phyloP scores from a whole-genome alignment of 2,888 invertebrate species.

The Caenorhabditis sinica region DNA sequence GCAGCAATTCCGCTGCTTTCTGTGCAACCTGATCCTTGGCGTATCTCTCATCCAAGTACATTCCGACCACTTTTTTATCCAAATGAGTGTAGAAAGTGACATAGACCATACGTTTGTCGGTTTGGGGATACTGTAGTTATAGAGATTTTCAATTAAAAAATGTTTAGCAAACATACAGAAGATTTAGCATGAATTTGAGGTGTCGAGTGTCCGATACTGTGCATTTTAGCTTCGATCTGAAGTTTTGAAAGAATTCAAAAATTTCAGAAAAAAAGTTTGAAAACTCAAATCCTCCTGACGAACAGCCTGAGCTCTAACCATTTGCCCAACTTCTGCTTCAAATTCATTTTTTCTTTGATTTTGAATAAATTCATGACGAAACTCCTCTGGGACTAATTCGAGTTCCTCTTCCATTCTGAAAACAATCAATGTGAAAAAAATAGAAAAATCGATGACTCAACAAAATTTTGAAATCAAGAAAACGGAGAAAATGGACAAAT shows the following conservation, averaged over 20 bases:
- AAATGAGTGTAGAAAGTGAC: conserved; percentile 10
- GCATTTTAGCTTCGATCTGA: too few relatives aligned
- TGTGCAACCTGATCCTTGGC: not conserved
- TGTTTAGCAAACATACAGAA: too few relatives aligned
- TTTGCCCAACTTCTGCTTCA: not conserved
- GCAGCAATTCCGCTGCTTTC: conserved; percentile 19
- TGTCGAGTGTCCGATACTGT: too few relatives aligned
- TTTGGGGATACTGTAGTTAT: too few relatives aligned
- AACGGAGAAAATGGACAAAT: too few relatives aligned
- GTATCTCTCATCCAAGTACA: not conserved
- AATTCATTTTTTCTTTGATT: not conserved
- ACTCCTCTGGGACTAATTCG: not conserved
- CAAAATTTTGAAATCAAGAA: too few relatives aligned
- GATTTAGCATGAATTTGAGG: too few relatives aligned
- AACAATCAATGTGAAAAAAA: too few relatives aligned
- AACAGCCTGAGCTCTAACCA: not conserved
- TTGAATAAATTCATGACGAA: not conserved
- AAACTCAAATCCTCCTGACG: not conserved
- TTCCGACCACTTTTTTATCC: not conserved
- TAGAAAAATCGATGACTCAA: too few relatives aligned
- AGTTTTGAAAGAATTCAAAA: too few relatives aligned
- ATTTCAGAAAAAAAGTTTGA: too few relatives aligned
- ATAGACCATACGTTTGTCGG: not conserved
- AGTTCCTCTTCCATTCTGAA: not conserved
- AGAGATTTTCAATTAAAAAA: too few relatives aligned